These are phyloP conservation scores for Melieria crassipennis DNA, from an alignment of 2,888 invertebrate genomes.

Conservation along the genomic window DNA sequence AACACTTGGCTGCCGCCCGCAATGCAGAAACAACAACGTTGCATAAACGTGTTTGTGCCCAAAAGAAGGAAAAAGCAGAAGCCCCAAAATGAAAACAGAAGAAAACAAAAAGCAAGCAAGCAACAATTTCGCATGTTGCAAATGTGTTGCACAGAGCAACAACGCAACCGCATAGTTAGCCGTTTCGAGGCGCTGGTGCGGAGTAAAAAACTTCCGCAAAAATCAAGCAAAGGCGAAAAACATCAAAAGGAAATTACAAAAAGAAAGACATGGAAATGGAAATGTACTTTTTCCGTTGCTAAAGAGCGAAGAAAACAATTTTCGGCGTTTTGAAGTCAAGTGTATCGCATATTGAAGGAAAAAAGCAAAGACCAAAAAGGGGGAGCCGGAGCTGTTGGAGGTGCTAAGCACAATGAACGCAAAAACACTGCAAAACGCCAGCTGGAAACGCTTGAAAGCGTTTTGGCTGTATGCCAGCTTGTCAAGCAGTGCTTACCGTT, in stretches of 20 bases:
- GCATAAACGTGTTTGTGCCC: too few species aligned
- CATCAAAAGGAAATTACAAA: too few species aligned
- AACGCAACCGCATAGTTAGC: background rate
- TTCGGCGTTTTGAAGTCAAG: conserved; percentile 16
- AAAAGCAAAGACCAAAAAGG: background rate
- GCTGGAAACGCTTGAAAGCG: conserved; percentile 14
- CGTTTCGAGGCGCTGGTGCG: background rate
- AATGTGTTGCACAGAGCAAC: too few species aligned
- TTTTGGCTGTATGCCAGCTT: conserved; percentile 12
- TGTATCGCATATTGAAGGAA: conserved; percentile 21
- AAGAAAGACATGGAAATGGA: background rate
- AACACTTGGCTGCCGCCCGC: too few species aligned
- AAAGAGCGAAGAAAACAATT: conserved; percentile 20
- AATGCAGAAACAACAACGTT: too few species aligned
- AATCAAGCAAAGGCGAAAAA: background rate
- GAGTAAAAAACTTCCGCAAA: background rate
- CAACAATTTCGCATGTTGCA: too few species aligned
- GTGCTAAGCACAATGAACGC: background rate
- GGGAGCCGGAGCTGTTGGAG: background rate
- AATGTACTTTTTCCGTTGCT: conserved; percentile 20
- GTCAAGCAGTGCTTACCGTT: conserved; percentile 23
- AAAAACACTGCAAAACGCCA: conserved; percentile 6
- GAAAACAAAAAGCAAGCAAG: too few species aligned
- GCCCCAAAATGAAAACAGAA: too few species aligned
- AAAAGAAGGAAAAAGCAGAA: too few species aligned